A percentile compares a stretch with the other conserved stretches of the same genome.
phyloP scores from a whole-genome alignment of 2,888 invertebrate species.

The Lasioglossum malachurum region DNA sequence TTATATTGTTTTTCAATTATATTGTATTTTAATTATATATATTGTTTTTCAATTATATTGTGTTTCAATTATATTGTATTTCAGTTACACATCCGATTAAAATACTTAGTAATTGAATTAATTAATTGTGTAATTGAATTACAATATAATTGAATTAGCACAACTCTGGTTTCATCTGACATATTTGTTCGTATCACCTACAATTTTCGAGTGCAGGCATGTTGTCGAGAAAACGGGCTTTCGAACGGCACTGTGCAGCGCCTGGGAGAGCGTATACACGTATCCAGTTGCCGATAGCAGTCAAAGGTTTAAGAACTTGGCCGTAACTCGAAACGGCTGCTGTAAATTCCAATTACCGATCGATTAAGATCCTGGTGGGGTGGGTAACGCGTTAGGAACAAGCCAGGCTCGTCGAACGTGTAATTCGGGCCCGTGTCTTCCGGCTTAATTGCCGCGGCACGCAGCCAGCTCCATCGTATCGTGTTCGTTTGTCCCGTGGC shows the following conservation, averaged over 20 bases:
- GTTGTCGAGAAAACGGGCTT: no score
- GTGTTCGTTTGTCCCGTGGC: slow-evolving; percentile 16
- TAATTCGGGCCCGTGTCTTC: slow-evolving; percentile 16
- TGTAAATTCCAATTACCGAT: slow-evolving; percentile 12
- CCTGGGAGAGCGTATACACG: not conserved
- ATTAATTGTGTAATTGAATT: no score
- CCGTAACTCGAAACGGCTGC: slow-evolving; percentile 14
- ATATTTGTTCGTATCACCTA: no score
- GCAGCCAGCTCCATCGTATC: not conserved
- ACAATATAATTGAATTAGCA: no score
- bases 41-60: no score
- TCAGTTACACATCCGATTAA: no score
- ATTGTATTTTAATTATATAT: no score
- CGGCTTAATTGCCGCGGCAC: slow-evolving; percentile 26
- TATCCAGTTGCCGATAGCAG: not conserved
- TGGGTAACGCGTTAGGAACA: slow-evolving; percentile 4
- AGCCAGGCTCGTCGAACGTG: slow-evolving; percentile 8
- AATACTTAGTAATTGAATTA: no score
- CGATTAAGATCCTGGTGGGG: not conserved
- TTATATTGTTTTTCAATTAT: no score
- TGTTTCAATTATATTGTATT: no score
- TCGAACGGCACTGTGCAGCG: not conserved
- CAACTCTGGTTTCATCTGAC: no score
- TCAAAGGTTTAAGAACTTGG: slow-evolving; percentile 3
- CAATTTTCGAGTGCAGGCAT: no score